Evolutionary conservation across 1,140 invertebrate genomes (phyloP), one percentile per base, ranked within the genome.

Genomic region (Drosophila pallidifrons): DNA sequence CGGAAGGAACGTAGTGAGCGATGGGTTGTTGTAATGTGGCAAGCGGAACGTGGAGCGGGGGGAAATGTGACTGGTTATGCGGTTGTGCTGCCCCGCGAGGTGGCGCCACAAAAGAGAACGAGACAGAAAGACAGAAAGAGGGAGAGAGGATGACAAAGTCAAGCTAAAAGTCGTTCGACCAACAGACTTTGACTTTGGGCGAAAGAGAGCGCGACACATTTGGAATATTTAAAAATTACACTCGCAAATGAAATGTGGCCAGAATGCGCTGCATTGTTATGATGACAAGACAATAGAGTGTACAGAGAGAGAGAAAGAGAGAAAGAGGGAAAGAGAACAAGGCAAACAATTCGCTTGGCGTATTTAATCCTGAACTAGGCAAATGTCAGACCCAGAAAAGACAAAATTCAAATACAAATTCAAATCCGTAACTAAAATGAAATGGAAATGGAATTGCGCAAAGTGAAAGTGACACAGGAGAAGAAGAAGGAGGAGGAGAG

Each of bases 161-260:
- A 52, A 64, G 47, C 20, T 32, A 15, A 11, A 61, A 69, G 35
- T 49, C 28, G 43, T 32, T 25, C 35, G 41, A 43, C 41, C 41
- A 43, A 43, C 41, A 43, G 11, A 43, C 41, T 38, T 38, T 38
- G 35, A 38, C 35, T 38, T 38, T 38, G 35, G 2, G 35, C 7
- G 35, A 38, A 10, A 3, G 7, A 38, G 35, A 38, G 35, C 35
- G 35, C 7, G 35, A 38, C 7, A 38, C 35, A 58, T 55, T 49
- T 64, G 52, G 73, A 75, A 75, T 82, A 79, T 83, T 79, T 76
- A 65, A 75, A 82, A 82, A 79, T 83, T 76, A 79, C 77, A 79
- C 65, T 82, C 61, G 75, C 20, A 82, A 82, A 83, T 83, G 79
- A 79, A 79, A 79, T 79, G 76, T 78, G 75, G 61, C 58, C 79